Conservation (phyloP, 2,888 invertebrate genomes). For the Callosobruchus maculatus region DNA sequence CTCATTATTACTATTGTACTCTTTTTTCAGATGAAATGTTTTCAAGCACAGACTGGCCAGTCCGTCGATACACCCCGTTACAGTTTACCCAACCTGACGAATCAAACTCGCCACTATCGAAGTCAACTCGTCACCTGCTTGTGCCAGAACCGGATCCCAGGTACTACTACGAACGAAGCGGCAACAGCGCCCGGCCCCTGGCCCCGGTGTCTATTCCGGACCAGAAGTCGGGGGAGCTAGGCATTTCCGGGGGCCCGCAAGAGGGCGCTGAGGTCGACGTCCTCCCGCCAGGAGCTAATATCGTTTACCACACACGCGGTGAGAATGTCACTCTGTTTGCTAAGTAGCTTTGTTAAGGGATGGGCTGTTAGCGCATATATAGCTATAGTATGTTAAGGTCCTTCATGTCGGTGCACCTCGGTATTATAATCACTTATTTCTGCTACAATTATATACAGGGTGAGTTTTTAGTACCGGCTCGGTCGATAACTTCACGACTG, state of each 20-base stretch:
- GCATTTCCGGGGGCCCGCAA: not conserved
- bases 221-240: not conserved
- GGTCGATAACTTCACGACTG: too few relatives aligned
- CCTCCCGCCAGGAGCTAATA: constrained; percentile 31
- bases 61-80: constrained; percentile 71
- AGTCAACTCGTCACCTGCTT: constrained; percentile 75
- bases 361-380: not conserved
- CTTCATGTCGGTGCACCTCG: not conserved
- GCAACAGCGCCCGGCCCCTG: constrained; percentile 35
- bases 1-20: too few relatives aligned
- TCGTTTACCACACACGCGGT: constrained; percentile 44
- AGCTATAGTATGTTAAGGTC: not conserved
- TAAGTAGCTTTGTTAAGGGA: not conserved
- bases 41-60: constrained; percentile 72
- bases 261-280: not conserved
- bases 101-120: constrained; percentile 66
- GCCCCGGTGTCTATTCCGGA: constrained; percentile 39
- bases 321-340: constrained; percentile 23
- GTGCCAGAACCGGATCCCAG: constrained; percentile 59
- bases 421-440: not conserved
- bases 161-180: constrained; percentile 60
- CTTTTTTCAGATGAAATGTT: constrained; percentile 59
- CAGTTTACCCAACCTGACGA: constrained; percentile 79
- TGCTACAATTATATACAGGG: too few relatives aligned
- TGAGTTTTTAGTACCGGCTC: too few relatives aligned